Base-by-base conservation (phyloP, 2,797 vertebrate species). In the Sebastes diaconus region DNA sequence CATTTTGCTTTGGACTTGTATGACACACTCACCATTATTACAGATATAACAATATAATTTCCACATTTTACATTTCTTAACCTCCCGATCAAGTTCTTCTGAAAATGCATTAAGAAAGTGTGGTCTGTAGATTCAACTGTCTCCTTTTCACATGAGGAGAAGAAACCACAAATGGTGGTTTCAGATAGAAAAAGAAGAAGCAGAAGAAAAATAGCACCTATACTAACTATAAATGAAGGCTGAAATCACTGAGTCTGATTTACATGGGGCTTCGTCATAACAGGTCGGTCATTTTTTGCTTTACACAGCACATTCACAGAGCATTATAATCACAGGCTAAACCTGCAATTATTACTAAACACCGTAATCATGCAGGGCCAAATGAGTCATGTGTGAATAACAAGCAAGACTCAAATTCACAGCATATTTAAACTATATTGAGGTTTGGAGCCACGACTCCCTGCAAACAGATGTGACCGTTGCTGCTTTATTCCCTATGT, bases 231-330 rank as follows among this genome's bases (percentile, higher is more conserved):
- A 80, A 81, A 92, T 80, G 82, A 87, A 65, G 63, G 65, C n/a
- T 69, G 69, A 85, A 89, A 82, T 85, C 55, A 86, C 63, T 5
- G 64, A 85, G 76, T 85, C 68, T 73, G 72, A 88, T 86, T 84
- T 79, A 39, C 60, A 39, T 65, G 54, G 69, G 66, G 63, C 67
- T 54, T 90, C 10, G 22, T 67, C 66, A 67, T 54, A 67, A 64
- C 34, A 80, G 67, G 42, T 18, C 36, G n/a, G 74, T 66, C 59
- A 84, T 72, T 85, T 50, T 84, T 68, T 22, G 57, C 67, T 61
- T 75, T 61, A 57, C 69, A 13, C 68, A 76, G 79, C 60, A 82
- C 36, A 57, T 64, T 81, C n/a, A 68, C 54, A 54, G 27, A 72
- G 50, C 50, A 78, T 78, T 80, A 79, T 77, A 84, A 77, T 82